These are phyloP conservation scores for Rotaria socialis DNA, from an alignment of 2,888 invertebrate species.

Conservation along the genomic window DNA sequence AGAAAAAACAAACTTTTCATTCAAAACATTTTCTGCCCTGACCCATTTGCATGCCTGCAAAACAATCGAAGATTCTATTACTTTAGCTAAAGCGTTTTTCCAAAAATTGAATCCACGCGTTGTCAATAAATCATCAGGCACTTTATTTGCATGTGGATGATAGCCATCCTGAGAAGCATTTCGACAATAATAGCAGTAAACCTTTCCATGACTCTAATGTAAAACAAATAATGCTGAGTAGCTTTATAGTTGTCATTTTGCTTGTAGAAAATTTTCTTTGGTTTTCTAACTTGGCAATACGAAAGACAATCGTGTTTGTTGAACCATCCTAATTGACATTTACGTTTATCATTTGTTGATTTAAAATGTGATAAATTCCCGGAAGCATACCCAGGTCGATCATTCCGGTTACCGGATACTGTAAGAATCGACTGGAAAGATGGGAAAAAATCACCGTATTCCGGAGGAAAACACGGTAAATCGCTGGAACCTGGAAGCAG, in stretches of 20 bases:
- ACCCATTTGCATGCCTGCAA: no score
- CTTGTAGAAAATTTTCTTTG: background rate
- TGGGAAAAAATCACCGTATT: no score
- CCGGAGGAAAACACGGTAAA: no score
- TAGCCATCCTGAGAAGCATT: background rate
- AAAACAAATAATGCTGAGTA: no score
- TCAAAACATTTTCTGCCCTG: no score
- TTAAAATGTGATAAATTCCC: background rate
- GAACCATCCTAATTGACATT: slow-evolving; percentile 12
- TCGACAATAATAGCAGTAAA: background rate
- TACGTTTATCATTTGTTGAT: slow-evolving; percentile 4
- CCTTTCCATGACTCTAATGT: background rate
- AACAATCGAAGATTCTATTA: no score
- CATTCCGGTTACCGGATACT: no score
- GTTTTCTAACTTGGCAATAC: background rate
- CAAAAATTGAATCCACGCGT: background rate
- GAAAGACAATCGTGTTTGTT: slow-evolving; percentile 12
- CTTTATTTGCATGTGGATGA: background rate
- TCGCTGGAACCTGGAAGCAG: no score
- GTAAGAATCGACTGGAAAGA: no score
- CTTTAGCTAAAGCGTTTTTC: slow-evolving; percentile 1
- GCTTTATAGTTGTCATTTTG: no score
- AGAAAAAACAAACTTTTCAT: no score
- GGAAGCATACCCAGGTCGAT: no score
- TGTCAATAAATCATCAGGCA: background rate